phyloP scores from a whole-genome alignment of 2,113 vertebrate genomes.

The Calonectris borealis region DNA sequence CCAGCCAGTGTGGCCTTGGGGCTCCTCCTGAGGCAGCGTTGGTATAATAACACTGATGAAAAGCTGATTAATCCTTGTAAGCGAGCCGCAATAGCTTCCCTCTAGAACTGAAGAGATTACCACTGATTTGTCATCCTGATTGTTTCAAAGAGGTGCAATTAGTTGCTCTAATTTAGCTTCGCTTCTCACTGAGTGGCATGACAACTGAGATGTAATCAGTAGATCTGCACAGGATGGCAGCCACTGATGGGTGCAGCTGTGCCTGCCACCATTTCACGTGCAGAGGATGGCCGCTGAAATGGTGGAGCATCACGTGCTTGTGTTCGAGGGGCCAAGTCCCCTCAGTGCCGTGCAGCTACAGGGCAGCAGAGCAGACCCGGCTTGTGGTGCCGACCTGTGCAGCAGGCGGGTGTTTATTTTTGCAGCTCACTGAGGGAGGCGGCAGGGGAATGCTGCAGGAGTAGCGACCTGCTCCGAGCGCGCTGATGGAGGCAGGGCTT shows the following conservation, averaged over 20 bases:
- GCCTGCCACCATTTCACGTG: not conserved
- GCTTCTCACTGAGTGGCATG: not conserved
- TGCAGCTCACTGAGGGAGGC: not conserved
- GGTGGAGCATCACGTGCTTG: not conserved
- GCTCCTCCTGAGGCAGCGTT: not conserved
- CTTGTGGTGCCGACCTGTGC: rapidly evolving
- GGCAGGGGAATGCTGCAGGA: not conserved
- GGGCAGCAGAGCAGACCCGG: not conserved
- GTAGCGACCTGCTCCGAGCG: not conserved
- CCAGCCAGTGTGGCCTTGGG: not conserved
- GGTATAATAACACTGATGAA: constrained; percentile 61
- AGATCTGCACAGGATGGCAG: not conserved
- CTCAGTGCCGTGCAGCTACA: rapidly evolving
- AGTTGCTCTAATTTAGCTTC: constrained; percentile 62
- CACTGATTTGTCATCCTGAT: constrained; percentile 62
- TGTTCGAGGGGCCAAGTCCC: not conserved
- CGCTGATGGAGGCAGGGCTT: not conserved
- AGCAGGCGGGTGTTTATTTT: not conserved
- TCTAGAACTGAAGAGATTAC: constrained; percentile 54
- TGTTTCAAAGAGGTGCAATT: constrained; percentile 63
- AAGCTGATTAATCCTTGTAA: constrained; percentile 60
- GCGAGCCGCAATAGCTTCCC: not conserved
- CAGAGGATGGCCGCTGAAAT: not conserved
- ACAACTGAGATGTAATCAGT: constrained; percentile 1
- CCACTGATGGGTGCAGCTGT: not conserved